A percentile compares a stretch with the other conserved stretches of the same genome.
phyloP scores from a whole-genome alignment of 2,888 invertebrate species.

The Pristionchus maxplancki region DNA sequence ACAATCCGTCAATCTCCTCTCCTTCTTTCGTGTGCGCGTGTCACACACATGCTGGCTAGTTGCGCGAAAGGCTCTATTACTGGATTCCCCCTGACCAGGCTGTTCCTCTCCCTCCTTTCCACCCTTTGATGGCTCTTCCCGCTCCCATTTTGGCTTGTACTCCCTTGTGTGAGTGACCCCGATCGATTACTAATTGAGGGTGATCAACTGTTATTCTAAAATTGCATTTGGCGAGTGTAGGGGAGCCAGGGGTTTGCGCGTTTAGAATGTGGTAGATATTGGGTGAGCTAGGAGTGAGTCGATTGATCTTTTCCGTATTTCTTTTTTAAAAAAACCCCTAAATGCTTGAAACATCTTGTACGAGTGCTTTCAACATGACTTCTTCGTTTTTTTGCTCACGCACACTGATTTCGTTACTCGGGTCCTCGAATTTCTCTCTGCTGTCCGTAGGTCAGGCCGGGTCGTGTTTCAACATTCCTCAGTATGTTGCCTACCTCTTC shows the following conservation, averaged over 20 bases:
- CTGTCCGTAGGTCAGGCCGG: neutral
- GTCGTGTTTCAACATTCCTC: constrained; percentile 10
- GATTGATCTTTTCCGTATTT: too few relatives aligned
- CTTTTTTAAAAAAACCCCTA: too few relatives aligned
- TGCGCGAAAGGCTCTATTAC: neutral
- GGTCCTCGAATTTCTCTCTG: neutral
- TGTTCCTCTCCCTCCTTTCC: too few relatives aligned
- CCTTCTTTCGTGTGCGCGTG: neutral
- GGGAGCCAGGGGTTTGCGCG: neutral
- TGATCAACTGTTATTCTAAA: too few relatives aligned
- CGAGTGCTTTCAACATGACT: neutral
- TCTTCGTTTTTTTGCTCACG: neutral
- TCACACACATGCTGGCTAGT: constrained; percentile 22
- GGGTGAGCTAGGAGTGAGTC: too few relatives aligned
- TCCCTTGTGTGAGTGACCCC: neutral
- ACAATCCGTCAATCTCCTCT: constrained; percentile 31
- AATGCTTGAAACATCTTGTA: neutral
- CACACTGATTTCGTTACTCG: neutral
- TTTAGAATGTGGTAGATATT: neutral
- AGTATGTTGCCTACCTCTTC: neutral
- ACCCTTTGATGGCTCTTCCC: too few relatives aligned
- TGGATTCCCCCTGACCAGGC: neutral
- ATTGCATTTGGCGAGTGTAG: neutral
- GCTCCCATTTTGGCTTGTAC: neutral
- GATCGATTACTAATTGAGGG: neutral